Evolutionary conservation across 2,797 vertebrate species (phyloP), one percentile per base, ranked within the genome.

Genomic region (Falco rusticolus): DNA sequence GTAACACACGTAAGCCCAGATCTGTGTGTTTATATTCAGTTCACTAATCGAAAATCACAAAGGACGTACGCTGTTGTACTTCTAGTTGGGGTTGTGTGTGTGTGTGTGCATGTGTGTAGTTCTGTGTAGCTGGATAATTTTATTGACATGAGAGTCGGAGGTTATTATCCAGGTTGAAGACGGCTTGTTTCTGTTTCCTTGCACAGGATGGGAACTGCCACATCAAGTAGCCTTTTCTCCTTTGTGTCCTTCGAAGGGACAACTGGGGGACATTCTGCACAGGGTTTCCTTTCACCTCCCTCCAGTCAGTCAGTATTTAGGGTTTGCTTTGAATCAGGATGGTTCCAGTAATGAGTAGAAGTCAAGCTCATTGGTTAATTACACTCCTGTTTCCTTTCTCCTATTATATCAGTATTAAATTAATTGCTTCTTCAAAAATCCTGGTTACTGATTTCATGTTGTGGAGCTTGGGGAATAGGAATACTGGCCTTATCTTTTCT

Each of bases 181-280:
- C 20, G 31, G 6, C 14, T 75, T 51, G 2, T 10, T 90, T 78
- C 57, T 3, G 4, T 59, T 66, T 26, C 56, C 56, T 84, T 60
- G 15, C 37, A 8, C 53, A 61, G 69, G 51, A 18, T 29, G 53
- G 41, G 64, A 65, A 1, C 43, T 78, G 77, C 60, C 69, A 78
- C 39, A 12, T 29, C 51, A 17, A 66, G 51, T 6, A 61, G n/a
- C 25, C 34, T 89, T 84, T 89, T 48, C 59, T 57, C 10, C 50
- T 18, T 8, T n/a, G 34, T 71, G 41, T 43, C 53, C 76, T 82
- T 57, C 33, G 25, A n/a, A n/a, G 39, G 29, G 33, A 18, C 53
- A 80, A 1, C 8, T 57, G 48, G 28, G 37, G 34, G 84, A 5
- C 16, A 4, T 31, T 75, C n/a, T 16, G 0, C 4, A 0, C 4